Conservation (phyloP, 2,888 invertebrate species). For the Rhimphoctona megacephalus region DNA sequence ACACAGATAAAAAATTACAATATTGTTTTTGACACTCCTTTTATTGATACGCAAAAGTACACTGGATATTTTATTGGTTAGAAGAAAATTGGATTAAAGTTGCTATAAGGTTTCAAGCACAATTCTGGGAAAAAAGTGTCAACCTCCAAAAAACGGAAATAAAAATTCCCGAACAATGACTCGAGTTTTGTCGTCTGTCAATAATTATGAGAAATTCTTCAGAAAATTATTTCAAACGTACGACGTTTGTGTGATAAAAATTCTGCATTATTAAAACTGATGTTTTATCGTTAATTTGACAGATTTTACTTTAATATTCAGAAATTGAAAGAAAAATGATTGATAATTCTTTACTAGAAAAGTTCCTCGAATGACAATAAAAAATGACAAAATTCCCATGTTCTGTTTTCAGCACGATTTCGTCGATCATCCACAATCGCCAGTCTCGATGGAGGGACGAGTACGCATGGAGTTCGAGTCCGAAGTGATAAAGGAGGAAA, state of each 20-base stretch:
- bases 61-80: too few species aligned
- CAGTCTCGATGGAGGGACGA: slow-evolving; percentile 73
- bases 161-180: too few species aligned
- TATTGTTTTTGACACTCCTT: too few species aligned
- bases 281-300: neutral
- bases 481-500: slow-evolving; percentile 75
- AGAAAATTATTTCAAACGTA: neutral
- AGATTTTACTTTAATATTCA: too few species aligned
- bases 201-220: neutral
- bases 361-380: neutral
- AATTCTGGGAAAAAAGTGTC: too few species aligned
- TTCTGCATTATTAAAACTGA: neutral
- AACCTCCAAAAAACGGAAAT: too few species aligned
- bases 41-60: too few species aligned
- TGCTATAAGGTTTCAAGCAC: too few species aligned
- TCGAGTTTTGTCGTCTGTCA: too few species aligned
- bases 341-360: slow-evolving; percentile 20
- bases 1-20: too few species aligned
- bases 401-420: slow-evolving; percentile 78
- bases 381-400: neutral
- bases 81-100: too few species aligned
- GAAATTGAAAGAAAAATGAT: neutral
- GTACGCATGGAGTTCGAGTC: slow-evolving; percentile 73
- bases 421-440: slow-evolving; percentile 77
- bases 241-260: neutral